phyloP scores from a whole-genome alignment of 2,797 vertebrate genomes.

The Mallotus villosus region DNA sequence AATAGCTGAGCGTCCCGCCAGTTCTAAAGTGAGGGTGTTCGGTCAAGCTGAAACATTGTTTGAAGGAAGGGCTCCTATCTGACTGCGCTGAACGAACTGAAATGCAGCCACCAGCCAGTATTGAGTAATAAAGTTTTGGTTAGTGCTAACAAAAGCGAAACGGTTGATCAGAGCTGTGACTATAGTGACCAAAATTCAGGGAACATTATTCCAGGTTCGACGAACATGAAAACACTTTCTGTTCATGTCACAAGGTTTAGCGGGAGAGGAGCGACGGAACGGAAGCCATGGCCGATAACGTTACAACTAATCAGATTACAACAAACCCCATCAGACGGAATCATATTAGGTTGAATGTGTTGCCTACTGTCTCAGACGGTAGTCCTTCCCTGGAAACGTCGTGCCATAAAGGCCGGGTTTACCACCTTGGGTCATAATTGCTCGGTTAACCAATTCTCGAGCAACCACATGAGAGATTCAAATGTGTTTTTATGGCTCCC shows the following conservation, averaged over 20 bases:
- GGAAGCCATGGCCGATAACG: conserved; percentile 31
- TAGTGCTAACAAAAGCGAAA: not conserved
- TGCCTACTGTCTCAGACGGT: conserved; percentile 26
- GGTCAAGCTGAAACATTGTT: not conserved
- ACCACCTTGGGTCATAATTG: conserved; percentile 25
- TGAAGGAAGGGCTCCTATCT: not conserved
- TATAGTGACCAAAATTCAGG: no score
- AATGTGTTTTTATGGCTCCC: conserved; percentile 38
- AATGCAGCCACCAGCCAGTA: not conserved
- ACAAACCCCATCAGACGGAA: conserved; percentile 29
- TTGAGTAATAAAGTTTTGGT: not conserved
- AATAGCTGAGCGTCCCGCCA: no score
- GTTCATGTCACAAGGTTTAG: not conserved
- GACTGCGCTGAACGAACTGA: not conserved
- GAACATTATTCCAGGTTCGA: no score
- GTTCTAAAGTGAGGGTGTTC: no score
- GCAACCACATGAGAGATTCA: conserved; percentile 1
- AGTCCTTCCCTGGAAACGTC: conserved; percentile 5
- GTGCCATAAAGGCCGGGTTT: conserved; percentile 35
- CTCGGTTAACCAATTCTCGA: conserved; percentile 30
- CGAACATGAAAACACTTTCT: no score
- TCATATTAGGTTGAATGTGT: conserved; percentile 39
- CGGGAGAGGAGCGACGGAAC: not conserved
- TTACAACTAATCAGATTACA: conserved; percentile 50
- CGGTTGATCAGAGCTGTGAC: not conserved